phyloP scores from a whole-genome alignment of 2,113 vertebrate species.

The Notarius lentiginosus region DNA sequence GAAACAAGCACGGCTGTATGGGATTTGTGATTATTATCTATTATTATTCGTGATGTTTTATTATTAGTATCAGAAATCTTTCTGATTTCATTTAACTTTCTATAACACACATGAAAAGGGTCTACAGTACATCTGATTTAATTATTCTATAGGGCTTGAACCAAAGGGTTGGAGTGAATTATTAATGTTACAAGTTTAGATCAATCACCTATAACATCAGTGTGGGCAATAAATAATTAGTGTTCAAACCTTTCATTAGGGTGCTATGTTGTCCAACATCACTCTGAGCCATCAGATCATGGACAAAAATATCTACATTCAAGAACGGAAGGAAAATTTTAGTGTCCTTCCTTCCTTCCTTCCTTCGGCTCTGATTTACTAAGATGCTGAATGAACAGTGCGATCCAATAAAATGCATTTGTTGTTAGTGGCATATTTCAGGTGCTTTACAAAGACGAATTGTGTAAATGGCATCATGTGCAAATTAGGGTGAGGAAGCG shows the following conservation, averaged over 20 bases:
- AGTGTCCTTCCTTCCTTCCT: not conserved
- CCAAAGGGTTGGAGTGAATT: not conserved
- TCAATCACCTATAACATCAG: not conserved
- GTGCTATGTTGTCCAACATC: not conserved
- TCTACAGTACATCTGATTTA: not conserved
- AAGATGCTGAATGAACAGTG: too few relatives aligned
- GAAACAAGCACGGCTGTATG: not conserved
- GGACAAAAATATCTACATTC: not conserved
- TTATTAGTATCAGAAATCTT: not conserved
- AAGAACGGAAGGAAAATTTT: not conserved
- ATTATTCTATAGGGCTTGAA: not conserved
- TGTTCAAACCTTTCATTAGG: not conserved
- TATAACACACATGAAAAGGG: not conserved
- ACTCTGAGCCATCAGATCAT: not conserved
- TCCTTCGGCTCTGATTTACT: too few relatives aligned
- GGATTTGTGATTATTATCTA: not conserved
- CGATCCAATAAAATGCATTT: too few relatives aligned
- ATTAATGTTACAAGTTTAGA: not conserved
- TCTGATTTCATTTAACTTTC: not conserved
- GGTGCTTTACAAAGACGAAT: too few relatives aligned
- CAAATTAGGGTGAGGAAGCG: too few relatives aligned
- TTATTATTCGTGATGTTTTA: not conserved
- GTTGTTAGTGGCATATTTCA: too few relatives aligned
- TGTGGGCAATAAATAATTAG: not conserved
- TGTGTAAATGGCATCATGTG: too few relatives aligned